These are phyloP conservation scores for Machaerirhynchus nigripectus DNA, from an alignment of 2,113 vertebrate species.

Conservation along the genomic window DNA sequence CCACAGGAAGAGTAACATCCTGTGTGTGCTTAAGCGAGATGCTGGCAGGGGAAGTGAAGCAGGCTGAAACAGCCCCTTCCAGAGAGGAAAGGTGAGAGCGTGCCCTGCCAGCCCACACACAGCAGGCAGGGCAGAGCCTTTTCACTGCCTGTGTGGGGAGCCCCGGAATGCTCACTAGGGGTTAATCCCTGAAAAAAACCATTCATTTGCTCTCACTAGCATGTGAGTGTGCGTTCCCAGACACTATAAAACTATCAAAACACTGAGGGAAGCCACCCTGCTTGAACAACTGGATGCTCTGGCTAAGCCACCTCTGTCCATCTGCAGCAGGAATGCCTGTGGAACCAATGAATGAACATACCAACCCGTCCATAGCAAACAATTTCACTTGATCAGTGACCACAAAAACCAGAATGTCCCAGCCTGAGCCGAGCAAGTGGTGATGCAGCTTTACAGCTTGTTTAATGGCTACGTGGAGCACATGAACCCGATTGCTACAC, in stretches of 20 bases:
- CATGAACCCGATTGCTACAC: accelerated
- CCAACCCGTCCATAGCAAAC: background rate
- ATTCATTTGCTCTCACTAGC: background rate
- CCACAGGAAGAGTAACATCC: conserved; percentile 28
- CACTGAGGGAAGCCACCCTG: background rate
- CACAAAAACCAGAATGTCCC: background rate
- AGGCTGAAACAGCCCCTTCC: background rate
- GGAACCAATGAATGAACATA: background rate
- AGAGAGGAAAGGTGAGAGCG: background rate
- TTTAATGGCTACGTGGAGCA: background rate
- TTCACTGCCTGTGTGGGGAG: background rate
- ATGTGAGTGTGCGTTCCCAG: background rate
- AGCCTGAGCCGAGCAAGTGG: background rate
- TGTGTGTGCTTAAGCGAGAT: conserved; percentile 3
- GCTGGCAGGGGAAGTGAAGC: background rate
- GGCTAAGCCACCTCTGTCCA: accelerated
- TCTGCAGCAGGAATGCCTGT: background rate
- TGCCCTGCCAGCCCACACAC: background rate
- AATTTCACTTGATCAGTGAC: background rate
- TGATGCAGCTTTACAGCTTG: background rate
- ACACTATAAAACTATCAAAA: background rate
- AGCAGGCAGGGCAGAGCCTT: background rate
- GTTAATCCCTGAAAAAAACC: background rate
- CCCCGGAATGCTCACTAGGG: background rate
- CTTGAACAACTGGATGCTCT: background rate